Percentiles rank a stretch among this genome's conserved stretches.
Conservation (phyloP, 2,113 vertebrate species). For the Phyllopteryx taeniolatus region DNA sequence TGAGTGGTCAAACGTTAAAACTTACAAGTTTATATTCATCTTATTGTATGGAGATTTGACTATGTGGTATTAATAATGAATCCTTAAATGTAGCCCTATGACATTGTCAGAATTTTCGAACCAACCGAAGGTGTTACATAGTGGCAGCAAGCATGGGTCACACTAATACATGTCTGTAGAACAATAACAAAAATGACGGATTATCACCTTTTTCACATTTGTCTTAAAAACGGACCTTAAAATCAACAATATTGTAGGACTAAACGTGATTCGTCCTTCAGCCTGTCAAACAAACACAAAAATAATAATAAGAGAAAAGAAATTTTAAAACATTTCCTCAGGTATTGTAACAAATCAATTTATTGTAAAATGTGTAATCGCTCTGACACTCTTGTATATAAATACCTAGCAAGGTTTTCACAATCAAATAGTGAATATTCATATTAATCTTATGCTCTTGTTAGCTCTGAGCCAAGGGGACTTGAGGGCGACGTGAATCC, state of each 20-base stretch:
- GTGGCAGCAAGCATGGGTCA: not conserved
- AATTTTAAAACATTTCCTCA: not conserved
- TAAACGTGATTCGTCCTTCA: too few species aligned
- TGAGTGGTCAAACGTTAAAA: not conserved
- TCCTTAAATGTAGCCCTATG: too few species aligned
- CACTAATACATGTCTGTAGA: not conserved
- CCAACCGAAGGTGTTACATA: not conserved
- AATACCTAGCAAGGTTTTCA: slow-evolving; percentile 13
- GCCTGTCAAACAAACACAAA: not conserved
- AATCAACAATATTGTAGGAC: too few species aligned
- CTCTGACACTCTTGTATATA: not conserved
- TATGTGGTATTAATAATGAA: not conserved
- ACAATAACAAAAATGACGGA: not conserved
- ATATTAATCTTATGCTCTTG: slow-evolving; percentile 31
- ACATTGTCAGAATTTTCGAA: not conserved
- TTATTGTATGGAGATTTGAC: not conserved
- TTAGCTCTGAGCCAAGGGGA: slow-evolving; percentile 44
- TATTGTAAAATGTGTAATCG: slow-evolving; percentile 3
- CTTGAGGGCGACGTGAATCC: slow-evolving; percentile 36
- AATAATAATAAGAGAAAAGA: not conserved
- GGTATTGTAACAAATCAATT: slow-evolving; percentile 6
- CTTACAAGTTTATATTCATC: too few species aligned
- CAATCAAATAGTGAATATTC: slow-evolving; percentile 35
- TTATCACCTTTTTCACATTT: not conserved
- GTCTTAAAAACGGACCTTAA: too few species aligned